Conservation (phyloP, 2,888 invertebrate species). For the Lasioglossum leucozonium region DNA sequence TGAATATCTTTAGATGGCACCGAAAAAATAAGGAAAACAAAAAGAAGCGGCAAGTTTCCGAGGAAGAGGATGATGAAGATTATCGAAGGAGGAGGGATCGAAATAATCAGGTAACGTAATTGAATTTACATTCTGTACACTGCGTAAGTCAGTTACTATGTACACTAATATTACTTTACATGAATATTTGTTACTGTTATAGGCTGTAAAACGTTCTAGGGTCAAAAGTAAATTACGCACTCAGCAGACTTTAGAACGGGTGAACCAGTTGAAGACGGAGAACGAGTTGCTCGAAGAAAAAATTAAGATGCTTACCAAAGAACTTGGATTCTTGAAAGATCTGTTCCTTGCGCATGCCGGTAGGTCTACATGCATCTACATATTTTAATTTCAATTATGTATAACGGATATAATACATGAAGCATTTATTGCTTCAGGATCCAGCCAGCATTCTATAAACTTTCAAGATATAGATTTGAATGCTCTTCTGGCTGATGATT, state of each 20-base stretch:
- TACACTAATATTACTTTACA: neutral
- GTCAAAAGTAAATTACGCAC: conserved; percentile 92
- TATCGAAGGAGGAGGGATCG: conserved; percentile 91
- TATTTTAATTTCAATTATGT: neutral
- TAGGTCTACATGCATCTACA: conserved; percentile 76
- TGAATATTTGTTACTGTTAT: neutral
- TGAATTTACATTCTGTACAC: neutral
- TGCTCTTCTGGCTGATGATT: conserved; percentile 80
- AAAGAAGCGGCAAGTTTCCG: conserved; percentile 83
- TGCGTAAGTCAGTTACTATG: neutral
- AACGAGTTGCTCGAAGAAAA: conserved; percentile 93
- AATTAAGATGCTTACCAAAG: conserved; percentile 92
- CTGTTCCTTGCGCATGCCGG: conserved; percentile 93
- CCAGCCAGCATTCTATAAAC: conserved; percentile 79
- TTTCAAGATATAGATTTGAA: conserved; percentile 81
- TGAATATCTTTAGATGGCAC: conserved; percentile 79
- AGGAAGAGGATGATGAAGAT: conserved; percentile 89
- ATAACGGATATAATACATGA: neutral
- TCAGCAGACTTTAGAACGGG: conserved; percentile 91
- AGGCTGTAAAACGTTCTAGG: conserved; percentile 94
- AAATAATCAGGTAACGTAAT: conserved; percentile 89
- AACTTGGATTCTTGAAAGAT: conserved; percentile 92
- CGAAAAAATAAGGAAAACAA: conserved; percentile 82
- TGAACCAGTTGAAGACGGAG: conserved; percentile 91
- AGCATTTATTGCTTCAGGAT: conserved; percentile 70